Percentiles rank a stretch among this genome's conserved stretches.
Conservation (phyloP, 2,797 vertebrate species). For the Gymnoscopelus microlampas region DNA sequence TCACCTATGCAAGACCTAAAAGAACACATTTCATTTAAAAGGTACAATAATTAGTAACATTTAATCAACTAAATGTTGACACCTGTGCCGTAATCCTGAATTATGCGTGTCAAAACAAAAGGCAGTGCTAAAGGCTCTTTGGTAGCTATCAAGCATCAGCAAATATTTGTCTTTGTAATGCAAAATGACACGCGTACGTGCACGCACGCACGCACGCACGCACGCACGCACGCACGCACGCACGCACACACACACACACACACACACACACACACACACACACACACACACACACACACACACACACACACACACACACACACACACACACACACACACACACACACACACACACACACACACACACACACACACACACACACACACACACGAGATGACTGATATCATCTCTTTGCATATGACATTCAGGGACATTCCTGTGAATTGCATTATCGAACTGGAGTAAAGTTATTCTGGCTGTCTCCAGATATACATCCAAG, state of each 20-base stretch:
- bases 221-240: background rate
- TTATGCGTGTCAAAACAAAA: slow-evolving; percentile 35
- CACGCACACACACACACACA: background rate
- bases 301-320: too few species aligned
- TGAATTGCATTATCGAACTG: too few species aligned
- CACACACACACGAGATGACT: background rate
- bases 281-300: background rate
- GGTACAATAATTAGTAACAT: slow-evolving; percentile 50
- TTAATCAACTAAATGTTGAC: slow-evolving; percentile 51
- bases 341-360: background rate
- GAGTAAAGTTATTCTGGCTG: too few species aligned
- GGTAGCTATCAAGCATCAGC: slow-evolving; percentile 19
- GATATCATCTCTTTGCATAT: too few species aligned
- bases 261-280: too few species aligned
- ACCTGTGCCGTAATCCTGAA: slow-evolving; percentile 42
- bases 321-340: too few species aligned
- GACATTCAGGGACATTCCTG: too few species aligned
- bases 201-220: background rate
- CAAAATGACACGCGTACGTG: slow-evolving; percentile 1
- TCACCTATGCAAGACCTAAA: too few species aligned
- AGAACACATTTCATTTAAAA: slow-evolving; percentile 22
- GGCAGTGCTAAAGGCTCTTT: slow-evolving; percentile 13
- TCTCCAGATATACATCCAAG: too few species aligned
- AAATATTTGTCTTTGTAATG: slow-evolving; percentile 39
- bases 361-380: background rate